Evolutionary conservation across 2,797 vertebrate genomes (phyloP).

Genomic region (Neosalanx taihuensis): DNA sequence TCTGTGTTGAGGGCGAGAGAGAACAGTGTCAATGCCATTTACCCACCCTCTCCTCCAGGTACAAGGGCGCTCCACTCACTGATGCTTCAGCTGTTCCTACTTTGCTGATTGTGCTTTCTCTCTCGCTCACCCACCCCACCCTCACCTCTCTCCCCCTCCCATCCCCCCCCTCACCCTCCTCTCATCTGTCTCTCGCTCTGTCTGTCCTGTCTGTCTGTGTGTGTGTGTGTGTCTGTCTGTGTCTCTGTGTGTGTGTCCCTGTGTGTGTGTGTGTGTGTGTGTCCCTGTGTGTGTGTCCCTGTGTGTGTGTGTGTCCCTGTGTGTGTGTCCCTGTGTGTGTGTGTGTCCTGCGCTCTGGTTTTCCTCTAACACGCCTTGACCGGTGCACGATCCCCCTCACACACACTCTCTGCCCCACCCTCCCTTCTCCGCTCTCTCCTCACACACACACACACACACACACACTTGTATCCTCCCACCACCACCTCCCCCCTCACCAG

Average conservation of each 20-base stretch:
- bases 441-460: slow-evolving; percentile 26
- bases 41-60: slow-evolving; percentile 83
- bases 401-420: slow-evolving; percentile 30
- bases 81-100: slow-evolving; percentile 69
- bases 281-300: slow-evolving; percentile 11
- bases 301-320: slow-evolving; percentile 31
- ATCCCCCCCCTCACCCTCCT: slow-evolving; percentile 55
- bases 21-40: slow-evolving; percentile 80
- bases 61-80: slow-evolving; percentile 62
- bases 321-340: slow-evolving; percentile 32
- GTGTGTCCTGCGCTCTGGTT: slow-evolving; percentile 19
- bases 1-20: slow-evolving; percentile 81
- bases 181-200: slow-evolving; percentile 46
- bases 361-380: slow-evolving; percentile 18
- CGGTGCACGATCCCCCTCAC: slow-evolving; percentile 46
- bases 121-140: slow-evolving; percentile 56
- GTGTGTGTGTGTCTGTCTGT: slow-evolving; percentile 31
- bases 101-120: slow-evolving; percentile 74
- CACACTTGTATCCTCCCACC: slow-evolving; percentile 5
- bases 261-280: slow-evolving; percentile 21
- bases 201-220: slow-evolving; percentile 48
- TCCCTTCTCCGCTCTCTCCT: slow-evolving; percentile 45
- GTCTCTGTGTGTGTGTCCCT: slow-evolving; percentile 34
- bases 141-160: slow-evolving; percentile 45
- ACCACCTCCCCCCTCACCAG: slow-evolving; percentile 31